These are phyloP conservation scores for Diplazon laetatorius DNA, from an alignment of 2,888 invertebrate genomes.

Conservation along the genomic window DNA sequence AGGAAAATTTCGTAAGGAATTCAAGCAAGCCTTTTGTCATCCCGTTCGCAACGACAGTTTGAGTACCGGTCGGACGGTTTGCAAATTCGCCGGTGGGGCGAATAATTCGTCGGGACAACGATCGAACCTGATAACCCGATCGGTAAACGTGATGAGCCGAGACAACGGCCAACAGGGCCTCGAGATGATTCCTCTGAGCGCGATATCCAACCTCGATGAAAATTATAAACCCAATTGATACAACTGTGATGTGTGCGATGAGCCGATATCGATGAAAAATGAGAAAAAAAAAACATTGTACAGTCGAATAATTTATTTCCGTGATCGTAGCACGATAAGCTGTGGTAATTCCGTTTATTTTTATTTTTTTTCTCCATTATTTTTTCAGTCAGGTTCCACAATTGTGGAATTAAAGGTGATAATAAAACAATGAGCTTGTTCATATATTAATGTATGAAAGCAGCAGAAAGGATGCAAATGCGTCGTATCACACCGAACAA, in stretches of 20 bases:
- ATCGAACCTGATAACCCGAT: conserved; percentile 67
- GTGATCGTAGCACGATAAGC: not conserved
- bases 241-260: conserved; percentile 2
- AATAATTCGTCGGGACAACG: conserved; percentile 62
- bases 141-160: conserved; percentile 70
- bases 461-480: not conserved
- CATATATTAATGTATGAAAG: too few relatives aligned
- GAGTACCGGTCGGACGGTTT: conserved; percentile 66
- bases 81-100: conserved; percentile 69
- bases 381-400: not conserved
- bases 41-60: conserved; percentile 51
- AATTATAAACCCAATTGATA: conserved; percentile 62
- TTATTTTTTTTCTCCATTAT: not conserved
- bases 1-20: conserved; percentile 83
- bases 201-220: conserved; percentile 66
- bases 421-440: not conserved
- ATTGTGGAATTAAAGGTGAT: not conserved
- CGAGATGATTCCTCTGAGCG: conserved; percentile 77
- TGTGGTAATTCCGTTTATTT: not conserved
- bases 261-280: conserved; percentile 4
- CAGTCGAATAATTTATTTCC: not conserved
- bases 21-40: conserved; percentile 81
- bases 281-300: too few relatives aligned
- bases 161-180: conserved; percentile 76
- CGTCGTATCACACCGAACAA: not conserved